These are phyloP conservation scores for Drosophila prostipennis DNA, from an alignment of 2,888 invertebrate genomes.

Conservation along the genomic window DNA sequence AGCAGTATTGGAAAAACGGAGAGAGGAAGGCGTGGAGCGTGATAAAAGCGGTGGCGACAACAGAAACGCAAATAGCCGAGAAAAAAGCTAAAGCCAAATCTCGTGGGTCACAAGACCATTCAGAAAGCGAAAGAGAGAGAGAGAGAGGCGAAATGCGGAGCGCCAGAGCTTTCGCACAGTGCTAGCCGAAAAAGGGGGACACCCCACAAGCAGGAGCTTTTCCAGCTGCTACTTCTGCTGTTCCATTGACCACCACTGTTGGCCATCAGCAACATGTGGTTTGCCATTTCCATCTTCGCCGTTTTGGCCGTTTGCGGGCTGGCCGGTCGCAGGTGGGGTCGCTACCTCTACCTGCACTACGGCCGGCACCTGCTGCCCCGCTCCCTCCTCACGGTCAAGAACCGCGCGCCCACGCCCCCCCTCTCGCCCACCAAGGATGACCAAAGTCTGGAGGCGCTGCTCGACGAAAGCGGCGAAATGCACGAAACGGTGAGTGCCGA, in stretches of 20 bases:
- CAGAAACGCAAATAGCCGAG: slow-evolving; percentile 47
- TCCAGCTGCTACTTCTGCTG: not conserved
- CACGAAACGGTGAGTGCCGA: slow-evolving; percentile 82
- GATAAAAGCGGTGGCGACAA: slow-evolving; percentile 70
- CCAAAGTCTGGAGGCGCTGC: slow-evolving; percentile 81
- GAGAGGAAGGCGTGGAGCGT: slow-evolving; percentile 62
- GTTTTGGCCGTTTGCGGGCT: slow-evolving; percentile 66
- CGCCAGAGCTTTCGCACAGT: slow-evolving; percentile 60
- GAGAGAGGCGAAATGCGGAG: slow-evolving; percentile 31
- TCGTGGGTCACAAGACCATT: slow-evolving; percentile 73
- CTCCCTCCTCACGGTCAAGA: slow-evolving; percentile 75
- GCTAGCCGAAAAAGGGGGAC: slow-evolving; percentile 26
- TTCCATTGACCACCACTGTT: slow-evolving; percentile 6
- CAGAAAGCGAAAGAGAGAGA: slow-evolving; percentile 32
- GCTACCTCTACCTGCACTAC: slow-evolving; percentile 82
- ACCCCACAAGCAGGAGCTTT: slow-evolving; percentile 33
- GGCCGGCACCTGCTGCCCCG: slow-evolving; percentile 81
- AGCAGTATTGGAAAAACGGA: slow-evolving; percentile 58
- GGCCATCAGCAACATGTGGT: slow-evolving; percentile 78
- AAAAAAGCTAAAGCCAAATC: slow-evolving; percentile 43
- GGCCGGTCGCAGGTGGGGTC: slow-evolving; percentile 82
- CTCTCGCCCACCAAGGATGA: slow-evolving; percentile 80
- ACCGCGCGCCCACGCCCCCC: slow-evolving; percentile 83
- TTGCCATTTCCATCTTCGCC: slow-evolving; percentile 70
- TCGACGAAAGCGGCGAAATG: slow-evolving; percentile 83